Evolutionary conservation across 2,797 vertebrate genomes (phyloP).

Genomic region (Sarcoramphus papa): DNA sequence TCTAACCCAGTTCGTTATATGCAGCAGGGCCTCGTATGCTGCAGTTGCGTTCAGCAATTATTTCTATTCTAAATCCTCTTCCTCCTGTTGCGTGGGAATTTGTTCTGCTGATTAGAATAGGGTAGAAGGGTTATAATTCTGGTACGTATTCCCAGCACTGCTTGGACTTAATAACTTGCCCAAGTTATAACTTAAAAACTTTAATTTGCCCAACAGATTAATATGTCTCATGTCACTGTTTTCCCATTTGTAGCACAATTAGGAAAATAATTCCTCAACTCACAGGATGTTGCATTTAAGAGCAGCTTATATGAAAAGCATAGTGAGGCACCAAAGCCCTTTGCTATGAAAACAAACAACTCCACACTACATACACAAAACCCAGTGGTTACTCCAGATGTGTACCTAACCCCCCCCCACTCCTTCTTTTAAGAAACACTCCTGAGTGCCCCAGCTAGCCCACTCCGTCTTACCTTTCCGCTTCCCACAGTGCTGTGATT

Average conservation of each 20-base stretch:
- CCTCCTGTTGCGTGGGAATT: neutral
- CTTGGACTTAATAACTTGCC: neutral
- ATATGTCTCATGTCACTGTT: neutral
- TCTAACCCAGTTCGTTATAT: rapidly evolving
- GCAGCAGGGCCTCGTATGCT: rapidly evolving
- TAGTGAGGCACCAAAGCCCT: neutral
- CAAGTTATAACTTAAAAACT: neutral
- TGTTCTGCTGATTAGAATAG: neutral
- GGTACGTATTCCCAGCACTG: neutral
- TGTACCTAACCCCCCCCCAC: rapidly evolving
- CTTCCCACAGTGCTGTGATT: neutral
- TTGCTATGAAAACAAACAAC: neutral
- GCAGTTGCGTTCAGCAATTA: neutral
- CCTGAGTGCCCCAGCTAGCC: neutral
- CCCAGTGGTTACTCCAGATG: neutral
- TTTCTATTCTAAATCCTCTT: neutral
- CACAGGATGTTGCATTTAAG: neutral
- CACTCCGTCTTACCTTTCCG: neutral
- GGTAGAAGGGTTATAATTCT: neutral
- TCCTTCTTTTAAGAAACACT: neutral
- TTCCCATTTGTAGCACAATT: neutral
- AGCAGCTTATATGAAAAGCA: neutral
- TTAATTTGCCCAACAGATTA: neutral
- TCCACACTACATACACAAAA: neutral
- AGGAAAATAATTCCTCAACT: neutral